phyloP scores from a whole-genome alignment of 2,888 invertebrate species.

The Hirudinaria manillensis region DNA sequence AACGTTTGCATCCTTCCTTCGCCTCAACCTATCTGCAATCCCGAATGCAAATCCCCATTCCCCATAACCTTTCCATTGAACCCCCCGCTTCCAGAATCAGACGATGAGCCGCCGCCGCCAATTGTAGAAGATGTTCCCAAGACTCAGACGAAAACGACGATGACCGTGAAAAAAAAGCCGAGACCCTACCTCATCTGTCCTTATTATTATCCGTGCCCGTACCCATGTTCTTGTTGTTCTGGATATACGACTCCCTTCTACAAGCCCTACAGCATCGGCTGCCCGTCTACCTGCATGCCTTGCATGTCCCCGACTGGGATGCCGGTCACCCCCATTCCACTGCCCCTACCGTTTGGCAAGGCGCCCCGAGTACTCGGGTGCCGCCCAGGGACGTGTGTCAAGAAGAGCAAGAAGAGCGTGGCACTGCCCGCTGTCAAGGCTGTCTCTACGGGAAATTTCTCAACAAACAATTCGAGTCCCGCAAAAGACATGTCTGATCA shows the following conservation, averaged over 20 bases:
- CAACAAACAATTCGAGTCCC: no score
- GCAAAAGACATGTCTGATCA: background rate
- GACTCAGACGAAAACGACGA: background rate
- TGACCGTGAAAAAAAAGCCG: background rate
- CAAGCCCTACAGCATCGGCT: background rate
- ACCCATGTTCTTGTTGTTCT: conserved; percentile 24
- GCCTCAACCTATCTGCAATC: conserved; percentile 9
- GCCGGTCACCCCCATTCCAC: conserved; percentile 12
- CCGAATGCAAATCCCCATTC: background rate
- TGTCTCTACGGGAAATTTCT: background rate
- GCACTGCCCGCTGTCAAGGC: background rate
- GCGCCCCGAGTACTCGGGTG: background rate
- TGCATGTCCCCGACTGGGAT: background rate
- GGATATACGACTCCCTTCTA: background rate
- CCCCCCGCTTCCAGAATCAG: background rate
- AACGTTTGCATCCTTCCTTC: background rate
- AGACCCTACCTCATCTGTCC: conserved; percentile 20
- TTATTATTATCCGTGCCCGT: conserved; percentile 19
- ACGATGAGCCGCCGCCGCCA: background rate
- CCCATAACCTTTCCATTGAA: background rate
- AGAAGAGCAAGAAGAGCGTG: background rate
- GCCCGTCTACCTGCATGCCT: background rate
- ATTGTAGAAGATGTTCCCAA: background rate
- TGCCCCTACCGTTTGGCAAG: conserved; percentile 6
- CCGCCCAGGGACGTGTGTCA: background rate